phyloP scores from a whole-genome alignment of 1,140 invertebrate species.

The Anoplophora glabripennis region DNA sequence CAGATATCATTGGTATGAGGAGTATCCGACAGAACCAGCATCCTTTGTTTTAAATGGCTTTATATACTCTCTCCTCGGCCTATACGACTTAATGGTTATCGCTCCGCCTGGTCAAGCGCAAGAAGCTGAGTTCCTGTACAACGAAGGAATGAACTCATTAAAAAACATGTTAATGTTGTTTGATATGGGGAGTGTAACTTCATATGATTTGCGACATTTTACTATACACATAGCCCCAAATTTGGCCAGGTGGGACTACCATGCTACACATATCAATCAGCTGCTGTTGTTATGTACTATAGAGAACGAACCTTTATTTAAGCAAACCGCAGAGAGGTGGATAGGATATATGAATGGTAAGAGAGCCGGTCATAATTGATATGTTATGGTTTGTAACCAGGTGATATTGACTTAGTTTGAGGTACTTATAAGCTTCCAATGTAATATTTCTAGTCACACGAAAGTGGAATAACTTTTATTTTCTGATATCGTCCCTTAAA shows the following conservation, averaged over 20 bases:
- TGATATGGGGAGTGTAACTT: slow-evolving; percentile 94
- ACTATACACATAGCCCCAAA: slow-evolving; percentile 88
- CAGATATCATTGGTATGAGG: slow-evolving; percentile 88
- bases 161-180: slow-evolving; percentile 88
- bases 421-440: neutral
- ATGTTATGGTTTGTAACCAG: neutral
- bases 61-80: slow-evolving; percentile 94
- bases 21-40: slow-evolving; percentile 94
- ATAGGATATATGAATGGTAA: slow-evolving; percentile 95
- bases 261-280: slow-evolving; percentile 97
- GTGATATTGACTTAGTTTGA: neutral
- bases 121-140: slow-evolving; percentile 74
- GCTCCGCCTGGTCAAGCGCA: slow-evolving; percentile 58
- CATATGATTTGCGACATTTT: slow-evolving; percentile 94
- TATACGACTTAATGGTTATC: slow-evolving; percentile 85
- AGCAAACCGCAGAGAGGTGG: slow-evolving; percentile 87
- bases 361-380: slow-evolving; percentile 85
- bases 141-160: slow-evolving; percentile 83
- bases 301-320: slow-evolving; percentile 79
- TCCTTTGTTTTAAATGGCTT: slow-evolving; percentile 98
- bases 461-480: neutral
- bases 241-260: slow-evolving; percentile 93
- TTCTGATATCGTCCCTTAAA: neutral
- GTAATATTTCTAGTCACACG: neutral
- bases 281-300: slow-evolving; percentile 86